Evolutionary conservation across 2,113 vertebrate species (phyloP).

Genomic region (Zingel zingel): DNA sequence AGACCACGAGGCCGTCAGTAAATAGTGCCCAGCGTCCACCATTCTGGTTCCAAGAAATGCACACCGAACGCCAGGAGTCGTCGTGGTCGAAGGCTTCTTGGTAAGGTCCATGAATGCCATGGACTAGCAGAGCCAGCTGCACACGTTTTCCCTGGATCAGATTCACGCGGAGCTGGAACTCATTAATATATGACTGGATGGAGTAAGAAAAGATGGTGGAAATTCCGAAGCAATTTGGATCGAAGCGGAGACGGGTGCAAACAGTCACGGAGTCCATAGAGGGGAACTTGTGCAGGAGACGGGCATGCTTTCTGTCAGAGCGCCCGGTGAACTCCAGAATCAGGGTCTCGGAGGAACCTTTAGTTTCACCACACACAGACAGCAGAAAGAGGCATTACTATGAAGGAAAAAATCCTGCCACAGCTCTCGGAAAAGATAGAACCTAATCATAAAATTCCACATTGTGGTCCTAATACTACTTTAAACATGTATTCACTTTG

Average conservation of each 20-base stretch:
- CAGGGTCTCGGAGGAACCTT: slow-evolving; percentile 65
- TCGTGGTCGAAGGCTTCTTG: slow-evolving; percentile 74
- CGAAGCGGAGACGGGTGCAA: slow-evolving; percentile 76
- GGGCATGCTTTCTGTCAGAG: slow-evolving; percentile 69
- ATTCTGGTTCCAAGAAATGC: slow-evolving; percentile 77
- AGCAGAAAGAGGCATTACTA: slow-evolving; percentile 16
- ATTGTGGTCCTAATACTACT: slow-evolving; percentile 33
- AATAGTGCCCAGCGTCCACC: slow-evolving; percentile 77
- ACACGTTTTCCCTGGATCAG: slow-evolving; percentile 61
- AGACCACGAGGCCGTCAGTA: slow-evolving; percentile 55
- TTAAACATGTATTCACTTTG: slow-evolving; percentile 56
- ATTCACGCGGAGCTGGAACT: slow-evolving; percentile 82
- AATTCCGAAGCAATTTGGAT: slow-evolving; percentile 67
- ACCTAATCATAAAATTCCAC: slow-evolving; percentile 38
- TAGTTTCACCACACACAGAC: slow-evolving; percentile 50
- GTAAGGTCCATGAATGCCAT: slow-evolving; percentile 73
- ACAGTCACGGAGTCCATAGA: slow-evolving; percentile 78
- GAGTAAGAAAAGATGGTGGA: slow-evolving; percentile 85
- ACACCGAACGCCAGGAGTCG: slow-evolving; percentile 79
- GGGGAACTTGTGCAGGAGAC: slow-evolving; percentile 76
- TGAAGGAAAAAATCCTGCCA: slow-evolving; percentile 36
- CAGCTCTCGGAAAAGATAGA: slow-evolving; percentile 40
- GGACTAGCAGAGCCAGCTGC: slow-evolving; percentile 80
- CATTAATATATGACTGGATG: slow-evolving; percentile 72
- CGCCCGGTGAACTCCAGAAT: slow-evolving; percentile 75